Evolutionary conservation across 1,140 invertebrate genomes (phyloP), one percentile per base, ranked within the genome.

Genomic region (Mesaphorura yosii): DNA sequence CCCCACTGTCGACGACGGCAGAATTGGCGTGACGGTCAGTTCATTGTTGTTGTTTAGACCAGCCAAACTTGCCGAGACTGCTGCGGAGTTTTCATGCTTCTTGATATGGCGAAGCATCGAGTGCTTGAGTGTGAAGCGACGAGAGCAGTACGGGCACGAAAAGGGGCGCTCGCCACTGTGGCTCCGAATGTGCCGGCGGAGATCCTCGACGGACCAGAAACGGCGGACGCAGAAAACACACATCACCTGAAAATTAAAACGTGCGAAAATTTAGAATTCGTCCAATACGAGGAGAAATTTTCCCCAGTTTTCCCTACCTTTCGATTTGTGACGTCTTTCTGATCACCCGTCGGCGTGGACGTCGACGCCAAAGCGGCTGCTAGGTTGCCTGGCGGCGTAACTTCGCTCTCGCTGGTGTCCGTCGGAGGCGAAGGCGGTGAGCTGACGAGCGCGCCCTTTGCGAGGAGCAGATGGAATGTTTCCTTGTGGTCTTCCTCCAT

Each of bases 151-250:
- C n/a, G 57, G 52, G 60, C 86, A 88, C 37, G 82, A 78, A 65
- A 85, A 88, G 0, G 80, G 80, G 1, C 85, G 69, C 65, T 88
- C 87, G 0, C 85, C 86, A 0, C 85, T 88, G 64, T 90, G 86
- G 0, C 85, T 88, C 34, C 88, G 72, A 86, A 94, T 91, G 69
- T 95, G 91, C 7, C 88, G 78, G 0, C 88, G 75, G 0, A 95
- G 72, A 69, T 95, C 90, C 66, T 93, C 88, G 0, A 89, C 83
- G 0, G 88, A 93, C 87, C 88, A 92, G 68, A 92, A 92, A 37
- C 88, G 80, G 54, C 88, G 82, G 64, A 91, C 76, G 67, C 90
- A 95, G 64, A 94, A 89, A 1, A 86, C 86, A 66, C 88, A 92
- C 26, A 88, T 83, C 1, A 94, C 83, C 79, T 87, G 66, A 22